Evolutionary conservation across 1,140 invertebrate species (phyloP).

Genomic region (Dreissena polymorpha): DNA sequence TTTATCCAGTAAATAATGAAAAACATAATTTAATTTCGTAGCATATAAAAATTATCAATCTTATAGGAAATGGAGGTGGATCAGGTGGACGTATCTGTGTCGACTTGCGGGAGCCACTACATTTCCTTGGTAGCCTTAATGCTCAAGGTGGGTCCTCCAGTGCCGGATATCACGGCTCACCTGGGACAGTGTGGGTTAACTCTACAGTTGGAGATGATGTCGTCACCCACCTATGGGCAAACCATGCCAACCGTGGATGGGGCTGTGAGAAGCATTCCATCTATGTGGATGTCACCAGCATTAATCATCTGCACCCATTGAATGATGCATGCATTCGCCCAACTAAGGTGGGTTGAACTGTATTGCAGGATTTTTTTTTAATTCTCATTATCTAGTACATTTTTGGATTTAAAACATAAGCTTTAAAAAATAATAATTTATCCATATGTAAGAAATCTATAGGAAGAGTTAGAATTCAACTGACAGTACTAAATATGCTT

Average conservation of each 20-base stretch:
- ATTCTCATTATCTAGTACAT: no score
- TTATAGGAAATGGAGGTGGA: constrained; percentile 68
- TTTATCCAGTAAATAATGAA: no score
- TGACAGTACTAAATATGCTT: no score
- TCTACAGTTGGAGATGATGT: constrained; percentile 53
- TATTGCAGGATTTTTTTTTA: no score
- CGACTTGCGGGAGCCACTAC: constrained; percentile 56
- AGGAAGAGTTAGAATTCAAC: no score
- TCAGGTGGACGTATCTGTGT: constrained; percentile 66
- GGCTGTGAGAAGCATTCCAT: constrained; percentile 46
- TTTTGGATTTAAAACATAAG: no score
- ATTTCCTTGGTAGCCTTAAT: constrained; percentile 61
- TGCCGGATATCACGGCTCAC: constrained; percentile 53
- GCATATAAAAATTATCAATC: background rate
- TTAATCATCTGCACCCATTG: constrained; percentile 57
- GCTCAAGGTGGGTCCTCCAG: constrained; percentile 57
- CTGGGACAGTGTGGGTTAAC: constrained; percentile 67
- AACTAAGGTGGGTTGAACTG: constrained; percentile 10
- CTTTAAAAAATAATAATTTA: no score
- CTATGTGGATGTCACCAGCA: constrained; percentile 46
- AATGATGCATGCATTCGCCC: constrained; percentile 59
- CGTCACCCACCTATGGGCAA: constrained; percentile 57
- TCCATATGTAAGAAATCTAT: no score
- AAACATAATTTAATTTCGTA: no score
- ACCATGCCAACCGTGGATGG: constrained; percentile 57